Evolutionary conservation across 2,797 vertebrate genomes (phyloP).

Genomic region (Pogoniulus pusillus): DNA sequence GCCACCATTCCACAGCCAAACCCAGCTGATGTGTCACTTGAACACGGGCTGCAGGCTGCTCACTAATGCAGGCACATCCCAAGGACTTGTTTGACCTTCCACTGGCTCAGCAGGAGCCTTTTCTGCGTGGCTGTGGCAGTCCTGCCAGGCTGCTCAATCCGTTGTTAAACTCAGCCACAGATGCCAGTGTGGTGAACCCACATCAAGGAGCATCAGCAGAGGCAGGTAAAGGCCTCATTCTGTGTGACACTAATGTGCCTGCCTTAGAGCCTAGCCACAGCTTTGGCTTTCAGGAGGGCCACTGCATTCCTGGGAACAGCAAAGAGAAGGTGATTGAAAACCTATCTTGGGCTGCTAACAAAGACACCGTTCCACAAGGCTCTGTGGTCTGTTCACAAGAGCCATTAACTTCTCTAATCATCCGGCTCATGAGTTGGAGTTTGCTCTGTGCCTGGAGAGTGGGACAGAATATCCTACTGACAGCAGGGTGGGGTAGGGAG

Average conservation of each 20-base stretch:
- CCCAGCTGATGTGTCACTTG: background rate
- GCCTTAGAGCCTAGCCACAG: background rate
- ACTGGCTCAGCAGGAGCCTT: background rate
- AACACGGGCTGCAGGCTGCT: background rate
- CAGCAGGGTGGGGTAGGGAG: background rate
- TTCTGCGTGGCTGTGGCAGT: background rate
- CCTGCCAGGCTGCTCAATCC: background rate
- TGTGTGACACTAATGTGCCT: background rate
- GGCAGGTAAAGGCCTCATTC: background rate
- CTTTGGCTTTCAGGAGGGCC: background rate
- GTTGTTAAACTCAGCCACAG: background rate
- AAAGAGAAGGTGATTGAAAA: background rate
- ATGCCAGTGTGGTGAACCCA: background rate
- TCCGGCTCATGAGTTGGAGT: background rate
- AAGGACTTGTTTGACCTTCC: background rate
- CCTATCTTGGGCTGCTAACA: background rate
- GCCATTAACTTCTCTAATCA: background rate
- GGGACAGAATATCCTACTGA: background rate
- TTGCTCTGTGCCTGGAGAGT: background rate
- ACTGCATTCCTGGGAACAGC: background rate
- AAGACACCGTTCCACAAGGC: background rate
- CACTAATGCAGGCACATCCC: background rate
- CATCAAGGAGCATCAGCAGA: background rate
- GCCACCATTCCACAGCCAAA: background rate
- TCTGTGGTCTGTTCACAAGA: background rate